phyloP scores from a whole-genome alignment of 2,888 invertebrate species.

The Theretra japonica region DNA sequence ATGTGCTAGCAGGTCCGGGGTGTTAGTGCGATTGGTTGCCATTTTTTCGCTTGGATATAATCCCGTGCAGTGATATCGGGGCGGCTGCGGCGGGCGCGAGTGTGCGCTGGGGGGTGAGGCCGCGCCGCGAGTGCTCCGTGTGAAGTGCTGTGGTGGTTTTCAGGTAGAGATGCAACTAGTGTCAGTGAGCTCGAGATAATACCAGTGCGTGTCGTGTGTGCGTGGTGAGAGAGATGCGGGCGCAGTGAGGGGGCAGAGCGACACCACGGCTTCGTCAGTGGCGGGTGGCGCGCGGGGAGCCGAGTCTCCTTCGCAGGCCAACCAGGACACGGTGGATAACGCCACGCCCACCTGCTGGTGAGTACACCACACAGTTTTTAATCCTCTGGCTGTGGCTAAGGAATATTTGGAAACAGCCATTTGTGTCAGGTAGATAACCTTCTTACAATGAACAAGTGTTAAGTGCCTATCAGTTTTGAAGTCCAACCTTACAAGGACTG shows the following conservation, averaged over 20 bases:
- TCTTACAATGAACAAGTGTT: background rate
- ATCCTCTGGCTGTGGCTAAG: background rate
- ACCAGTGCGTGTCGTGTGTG: constrained; percentile 81
- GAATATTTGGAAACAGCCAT: constrained; percentile 11
- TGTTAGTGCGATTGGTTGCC: constrained; percentile 80
- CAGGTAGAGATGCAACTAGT: constrained; percentile 80
- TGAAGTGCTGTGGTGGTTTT: constrained; percentile 67
- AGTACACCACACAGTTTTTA: constrained; percentile 46
- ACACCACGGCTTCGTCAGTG: constrained; percentile 84
- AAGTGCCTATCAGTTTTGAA: background rate
- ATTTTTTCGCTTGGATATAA: constrained; percentile 79
- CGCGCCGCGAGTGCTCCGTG: constrained; percentile 34
- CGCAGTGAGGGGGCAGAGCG: constrained; percentile 80
- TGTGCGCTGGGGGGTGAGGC: constrained; percentile 53
- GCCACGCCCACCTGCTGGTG: constrained; percentile 82
- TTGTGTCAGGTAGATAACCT: constrained; percentile 5
- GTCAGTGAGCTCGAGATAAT: constrained; percentile 83
- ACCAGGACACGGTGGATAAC: constrained; percentile 83
- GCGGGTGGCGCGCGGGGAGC: constrained; percentile 83
- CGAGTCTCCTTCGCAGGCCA: constrained; percentile 84
- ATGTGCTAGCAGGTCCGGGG: constrained; percentile 71
- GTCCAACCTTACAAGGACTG: background rate
- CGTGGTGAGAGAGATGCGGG: constrained; percentile 85
- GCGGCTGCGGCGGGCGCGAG: constrained; percentile 48
- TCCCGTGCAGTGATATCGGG: constrained; percentile 73